These are phyloP conservation scores for Parnassius glacialis DNA, from an alignment of 2,888 invertebrate genomes.

Conservation along the genomic window DNA sequence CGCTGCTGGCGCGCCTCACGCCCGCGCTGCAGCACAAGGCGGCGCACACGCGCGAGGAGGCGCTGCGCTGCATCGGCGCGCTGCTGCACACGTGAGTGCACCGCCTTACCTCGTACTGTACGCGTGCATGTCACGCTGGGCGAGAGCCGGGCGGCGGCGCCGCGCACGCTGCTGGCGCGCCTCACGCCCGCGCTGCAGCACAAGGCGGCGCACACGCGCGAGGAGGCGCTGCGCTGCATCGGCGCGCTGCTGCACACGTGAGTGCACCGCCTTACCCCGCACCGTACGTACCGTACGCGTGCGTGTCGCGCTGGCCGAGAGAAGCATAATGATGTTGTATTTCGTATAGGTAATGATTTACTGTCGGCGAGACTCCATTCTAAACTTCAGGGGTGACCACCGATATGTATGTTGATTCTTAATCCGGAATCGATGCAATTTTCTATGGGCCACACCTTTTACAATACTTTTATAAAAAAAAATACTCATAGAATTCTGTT, in stretches of 20 bases:
- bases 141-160: slow-evolving; percentile 52
- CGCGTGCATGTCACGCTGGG: slow-evolving; percentile 40
- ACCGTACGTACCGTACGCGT: too few relatives aligned
- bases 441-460: too few relatives aligned
- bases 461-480: too few relatives aligned
- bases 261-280: slow-evolving; percentile 46
- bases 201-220: neutral
- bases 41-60: slow-evolving; percentile 94
- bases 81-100: slow-evolving; percentile 88
- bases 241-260: slow-evolving; percentile 91
- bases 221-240: slow-evolving; percentile 80
- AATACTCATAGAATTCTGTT: too few relatives aligned
- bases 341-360: too few relatives aligned
- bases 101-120: too few relatives aligned
- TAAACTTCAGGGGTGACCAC: too few relatives aligned
- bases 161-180: slow-evolving; percentile 62
- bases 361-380: too few relatives aligned
- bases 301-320: slow-evolving; percentile 36
- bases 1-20: slow-evolving; percentile 59
- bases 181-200: slow-evolving; percentile 76
- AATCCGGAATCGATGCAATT: too few relatives aligned
- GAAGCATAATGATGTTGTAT: slow-evolving; percentile 14
- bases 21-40: slow-evolving; percentile 92
- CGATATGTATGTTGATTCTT: too few relatives aligned
- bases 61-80: slow-evolving; percentile 89